These are phyloP conservation scores for Rhizoglyphus robini DNA, from an alignment of 1,140 invertebrate species.

Conservation along the genomic window DNA sequence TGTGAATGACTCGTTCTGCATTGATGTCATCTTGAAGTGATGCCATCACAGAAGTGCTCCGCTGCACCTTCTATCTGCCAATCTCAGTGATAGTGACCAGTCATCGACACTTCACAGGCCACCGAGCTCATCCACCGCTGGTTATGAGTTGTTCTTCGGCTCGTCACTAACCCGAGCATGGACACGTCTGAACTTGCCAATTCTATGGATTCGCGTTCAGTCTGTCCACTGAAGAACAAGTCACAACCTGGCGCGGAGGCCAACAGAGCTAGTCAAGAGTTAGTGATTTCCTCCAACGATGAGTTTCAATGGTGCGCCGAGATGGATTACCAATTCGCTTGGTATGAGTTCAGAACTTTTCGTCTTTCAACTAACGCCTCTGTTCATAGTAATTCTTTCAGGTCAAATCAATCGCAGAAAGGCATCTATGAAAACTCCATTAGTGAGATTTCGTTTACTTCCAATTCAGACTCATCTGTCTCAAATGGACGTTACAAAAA, in stretches of 20 bases:
- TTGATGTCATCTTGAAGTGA: slow-evolving; percentile 1
- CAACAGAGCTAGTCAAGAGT: slow-evolving; percentile 16
- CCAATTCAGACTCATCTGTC: slow-evolving; percentile 2
- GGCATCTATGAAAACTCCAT: background rate
- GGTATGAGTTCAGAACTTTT: background rate
- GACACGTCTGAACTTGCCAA: background rate
- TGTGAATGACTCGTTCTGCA: slow-evolving; percentile 5
- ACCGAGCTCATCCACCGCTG: background rate
- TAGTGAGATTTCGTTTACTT: slow-evolving; percentile 4
- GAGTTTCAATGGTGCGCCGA: slow-evolving; percentile 17
- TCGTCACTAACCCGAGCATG: background rate
- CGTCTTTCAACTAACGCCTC: background rate
- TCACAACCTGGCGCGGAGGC: background rate
- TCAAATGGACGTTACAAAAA: slow-evolving; percentile 45
- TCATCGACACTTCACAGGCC: background rate
- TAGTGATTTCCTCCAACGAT: slow-evolving; percentile 9
- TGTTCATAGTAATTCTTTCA: background rate
- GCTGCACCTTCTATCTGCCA: background rate
- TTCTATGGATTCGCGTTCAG: background rate
- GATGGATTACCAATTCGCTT: slow-evolving; percentile 3
- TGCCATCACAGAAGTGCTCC: background rate
- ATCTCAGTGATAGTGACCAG: background rate
- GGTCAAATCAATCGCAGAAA: background rate
- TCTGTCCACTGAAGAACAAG: background rate
- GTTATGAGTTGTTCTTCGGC: background rate